Evolutionary conservation across 1,140 invertebrate species (phyloP).

Genomic region (Apis mellifera): DNA sequence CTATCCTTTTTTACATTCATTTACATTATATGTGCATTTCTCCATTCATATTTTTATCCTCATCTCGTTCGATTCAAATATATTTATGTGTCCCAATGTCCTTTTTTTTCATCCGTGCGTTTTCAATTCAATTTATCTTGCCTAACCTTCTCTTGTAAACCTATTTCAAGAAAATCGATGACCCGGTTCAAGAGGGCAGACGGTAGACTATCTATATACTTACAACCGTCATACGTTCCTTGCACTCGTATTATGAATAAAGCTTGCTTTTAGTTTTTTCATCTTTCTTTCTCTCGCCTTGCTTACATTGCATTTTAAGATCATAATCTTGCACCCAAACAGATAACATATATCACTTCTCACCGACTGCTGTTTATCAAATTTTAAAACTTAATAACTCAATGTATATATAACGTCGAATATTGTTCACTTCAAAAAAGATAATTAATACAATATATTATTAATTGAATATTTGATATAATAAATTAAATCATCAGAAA

Average conservation of each 20-base stretch:
- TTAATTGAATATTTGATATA: background rate
- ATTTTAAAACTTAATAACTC: background rate
- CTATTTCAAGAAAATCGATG: constrained; percentile 68
- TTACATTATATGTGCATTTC: background rate
- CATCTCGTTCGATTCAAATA: background rate
- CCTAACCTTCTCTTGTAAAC: constrained; percentile 57
- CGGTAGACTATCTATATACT: constrained; percentile 48
- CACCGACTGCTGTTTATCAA: background rate
- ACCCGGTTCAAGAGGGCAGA: constrained; percentile 62
- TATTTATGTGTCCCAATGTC: background rate
- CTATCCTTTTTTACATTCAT: background rate
- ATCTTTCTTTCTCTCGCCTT: constrained; percentile 17
- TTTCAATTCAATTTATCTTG: constrained; percentile 60
- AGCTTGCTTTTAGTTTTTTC: background rate
- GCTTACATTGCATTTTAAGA: background rate
- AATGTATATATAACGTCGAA: background rate
- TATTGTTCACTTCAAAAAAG: background rate
- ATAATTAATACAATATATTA: background rate
- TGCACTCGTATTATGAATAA: constrained; percentile 24
- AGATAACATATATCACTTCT: background rate
- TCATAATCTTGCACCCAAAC: background rate
- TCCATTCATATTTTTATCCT: background rate
- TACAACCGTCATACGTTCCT: constrained; percentile 25
- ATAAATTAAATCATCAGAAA: background rate
- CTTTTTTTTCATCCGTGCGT: constrained; percentile 8